phyloP scores from a whole-genome alignment of 2,113 vertebrate species.

The Brevimyrus niger region DNA sequence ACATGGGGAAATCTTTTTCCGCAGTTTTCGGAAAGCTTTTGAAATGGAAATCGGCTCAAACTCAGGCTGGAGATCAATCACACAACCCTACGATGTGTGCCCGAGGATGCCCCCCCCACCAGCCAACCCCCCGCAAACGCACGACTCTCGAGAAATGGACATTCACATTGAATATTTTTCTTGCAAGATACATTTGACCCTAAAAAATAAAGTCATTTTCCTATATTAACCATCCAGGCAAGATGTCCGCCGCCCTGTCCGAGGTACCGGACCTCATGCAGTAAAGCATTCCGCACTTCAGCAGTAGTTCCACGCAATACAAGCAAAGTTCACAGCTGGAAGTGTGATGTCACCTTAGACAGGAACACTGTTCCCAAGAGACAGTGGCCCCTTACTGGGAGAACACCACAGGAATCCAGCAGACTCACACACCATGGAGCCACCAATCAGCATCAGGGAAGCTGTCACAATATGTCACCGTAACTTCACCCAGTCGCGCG shows the following conservation, averaged over 20 bases:
- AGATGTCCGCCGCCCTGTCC: not conserved
- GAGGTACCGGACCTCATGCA: slow-evolving; percentile 70
- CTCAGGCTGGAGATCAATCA: not conserved
- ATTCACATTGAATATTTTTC: not conserved
- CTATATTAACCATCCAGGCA: not conserved
- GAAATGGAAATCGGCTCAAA: not conserved
- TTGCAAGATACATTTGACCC: not conserved
- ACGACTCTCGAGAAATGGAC: not conserved
- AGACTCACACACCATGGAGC: not conserved
- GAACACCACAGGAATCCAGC: not conserved
- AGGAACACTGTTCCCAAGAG: not conserved
- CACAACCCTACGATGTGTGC: not conserved
- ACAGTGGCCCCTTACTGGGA: not conserved
- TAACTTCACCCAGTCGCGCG: not conserved
- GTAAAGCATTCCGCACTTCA: slow-evolving; percentile 83
- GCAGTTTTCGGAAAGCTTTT: not conserved
- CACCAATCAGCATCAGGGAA: not conserved
- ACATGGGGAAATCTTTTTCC: not conserved
- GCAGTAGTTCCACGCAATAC: not conserved
- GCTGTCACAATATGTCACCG: not conserved
- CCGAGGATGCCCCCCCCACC: not conserved
- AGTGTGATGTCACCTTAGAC: slow-evolving; percentile 31
- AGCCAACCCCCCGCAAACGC: not conserved
- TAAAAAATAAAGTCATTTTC: not conserved
- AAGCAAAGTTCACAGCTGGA: slow-evolving; percentile 61